Evolutionary conservation across 2,888 invertebrate genomes (phyloP).

Genomic region (Palloptera scutellata): DNA sequence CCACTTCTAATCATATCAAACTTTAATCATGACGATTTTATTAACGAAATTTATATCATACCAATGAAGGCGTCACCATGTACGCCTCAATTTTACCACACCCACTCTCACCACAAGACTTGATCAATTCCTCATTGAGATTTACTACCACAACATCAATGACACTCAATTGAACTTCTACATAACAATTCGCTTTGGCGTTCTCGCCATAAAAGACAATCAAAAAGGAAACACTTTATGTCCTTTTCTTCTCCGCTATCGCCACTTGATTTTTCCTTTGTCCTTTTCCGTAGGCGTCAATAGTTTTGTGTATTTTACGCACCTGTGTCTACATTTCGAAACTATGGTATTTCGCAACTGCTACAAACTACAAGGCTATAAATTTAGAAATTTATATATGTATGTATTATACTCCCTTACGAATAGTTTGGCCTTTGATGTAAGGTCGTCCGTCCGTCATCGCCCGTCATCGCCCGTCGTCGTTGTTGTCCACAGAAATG

Average conservation of each 20-base stretch:
- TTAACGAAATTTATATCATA: neutral
- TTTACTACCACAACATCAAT: neutral
- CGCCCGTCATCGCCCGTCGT: constrained; percentile 4
- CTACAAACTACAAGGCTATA: neutral
- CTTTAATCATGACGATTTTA: neutral
- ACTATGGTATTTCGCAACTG: constrained; percentile 31
- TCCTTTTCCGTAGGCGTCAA: constrained; percentile 41
- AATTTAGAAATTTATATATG: neutral
- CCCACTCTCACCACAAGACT: constrained; percentile 4
- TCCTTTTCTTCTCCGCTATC: neutral
- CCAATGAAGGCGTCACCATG: neutral
- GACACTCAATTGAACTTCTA: neutral
- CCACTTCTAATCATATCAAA: no score
- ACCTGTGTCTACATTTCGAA: constrained; percentile 41
- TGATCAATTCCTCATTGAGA: neutral
- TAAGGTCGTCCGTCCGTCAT: constrained; percentile 2
- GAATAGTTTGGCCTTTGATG: neutral
- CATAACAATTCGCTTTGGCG: no score
- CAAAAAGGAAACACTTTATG: neutral
- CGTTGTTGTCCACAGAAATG: constrained; percentile 5
- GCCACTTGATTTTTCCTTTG: constrained; percentile 16
- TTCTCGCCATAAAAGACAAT: no score
- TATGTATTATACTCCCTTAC: no score
- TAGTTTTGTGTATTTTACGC: constrained; percentile 44
- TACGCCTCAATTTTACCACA: neutral